A percentile compares a stretch with the other conserved stretches of the same genome.
Evolutionary conservation across 2,888 invertebrate genomes (phyloP).

Genomic region (Drosophila histrio): DNA sequence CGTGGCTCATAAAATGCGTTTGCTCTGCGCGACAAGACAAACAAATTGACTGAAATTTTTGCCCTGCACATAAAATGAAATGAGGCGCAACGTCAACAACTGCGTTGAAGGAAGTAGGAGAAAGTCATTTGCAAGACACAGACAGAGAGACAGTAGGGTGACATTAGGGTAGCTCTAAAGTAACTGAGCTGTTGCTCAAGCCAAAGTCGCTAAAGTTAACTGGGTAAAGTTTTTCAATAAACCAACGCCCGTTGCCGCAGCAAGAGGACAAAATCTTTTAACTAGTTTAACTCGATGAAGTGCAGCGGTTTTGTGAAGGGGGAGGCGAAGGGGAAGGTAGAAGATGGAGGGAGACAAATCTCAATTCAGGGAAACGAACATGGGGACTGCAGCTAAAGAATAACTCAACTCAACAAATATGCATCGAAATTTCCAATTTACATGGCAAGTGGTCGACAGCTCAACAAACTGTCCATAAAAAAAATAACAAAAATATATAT

Average conservation of each 20-base stretch:
- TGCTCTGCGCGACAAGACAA: constrained; percentile 28
- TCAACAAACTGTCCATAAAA: constrained; percentile 42
- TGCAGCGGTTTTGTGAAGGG: constrained; percentile 24
- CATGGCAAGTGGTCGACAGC: constrained; percentile 53
- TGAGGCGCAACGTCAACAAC: constrained; percentile 58
- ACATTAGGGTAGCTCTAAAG: constrained; percentile 9
- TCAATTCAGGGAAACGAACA: background rate
- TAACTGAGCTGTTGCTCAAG: constrained; percentile 21
- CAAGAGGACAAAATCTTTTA: constrained; percentile 63
- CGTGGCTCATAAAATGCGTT: constrained; percentile 38
- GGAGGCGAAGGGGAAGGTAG: background rate
- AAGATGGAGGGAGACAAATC: constrained; percentile 4
- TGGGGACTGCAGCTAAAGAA: constrained; percentile 37
- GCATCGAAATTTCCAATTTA: constrained; percentile 75
- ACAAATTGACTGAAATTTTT: constrained; percentile 69
- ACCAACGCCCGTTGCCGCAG: constrained; percentile 39
- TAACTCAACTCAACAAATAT: constrained; percentile 61
- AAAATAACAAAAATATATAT: constrained; percentile 34
- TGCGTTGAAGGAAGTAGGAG: background rate
- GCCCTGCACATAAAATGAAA: constrained; percentile 57
- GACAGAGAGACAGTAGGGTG: background rate
- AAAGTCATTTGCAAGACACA: constrained; percentile 11
- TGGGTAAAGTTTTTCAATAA: constrained; percentile 70
- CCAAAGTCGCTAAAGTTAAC: constrained; percentile 45
- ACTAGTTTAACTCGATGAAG: constrained; percentile 66